phyloP scores from a whole-genome alignment of 2,113 vertebrate genomes.

The Pogonocichla stellata region DNA sequence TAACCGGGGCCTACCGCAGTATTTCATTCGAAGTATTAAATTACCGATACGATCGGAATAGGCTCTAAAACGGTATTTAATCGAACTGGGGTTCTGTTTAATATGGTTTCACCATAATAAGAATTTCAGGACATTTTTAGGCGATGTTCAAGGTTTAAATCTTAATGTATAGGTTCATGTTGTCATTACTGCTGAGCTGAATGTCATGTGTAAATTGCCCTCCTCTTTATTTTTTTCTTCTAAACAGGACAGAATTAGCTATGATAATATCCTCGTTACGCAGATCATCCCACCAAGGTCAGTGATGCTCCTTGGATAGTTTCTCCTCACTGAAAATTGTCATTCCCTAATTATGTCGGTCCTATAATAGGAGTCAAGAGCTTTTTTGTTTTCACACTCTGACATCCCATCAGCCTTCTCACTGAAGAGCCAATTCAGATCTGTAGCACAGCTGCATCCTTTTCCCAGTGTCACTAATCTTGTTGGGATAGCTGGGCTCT shows the following conservation, averaged over 20 bases:
- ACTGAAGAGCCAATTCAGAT: background rate
- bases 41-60: background rate
- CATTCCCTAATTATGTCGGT: background rate
- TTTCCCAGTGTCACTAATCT: background rate
- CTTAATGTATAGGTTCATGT: rapidly evolving
- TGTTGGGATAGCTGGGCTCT: background rate
- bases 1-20: background rate
- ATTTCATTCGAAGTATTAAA: background rate
- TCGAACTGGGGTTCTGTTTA: background rate
- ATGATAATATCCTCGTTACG: background rate
- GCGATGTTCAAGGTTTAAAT: background rate
- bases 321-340: background rate
- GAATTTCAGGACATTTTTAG: background rate
- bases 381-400: background rate
- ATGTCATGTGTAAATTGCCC: background rate
- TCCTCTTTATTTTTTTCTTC: background rate
- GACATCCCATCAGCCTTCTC: background rate
- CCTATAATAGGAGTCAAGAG: background rate
- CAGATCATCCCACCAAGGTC: background rate
- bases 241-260: background rate
- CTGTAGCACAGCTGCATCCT: background rate
- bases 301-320: background rate
- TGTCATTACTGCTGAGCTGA: background rate
- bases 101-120: background rate
- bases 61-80: background rate